Percentiles rank a stretch among this genome's conserved stretches.
Evolutionary conservation across 2,888 invertebrate species (phyloP).

Genomic region (Pteria penguin): DNA sequence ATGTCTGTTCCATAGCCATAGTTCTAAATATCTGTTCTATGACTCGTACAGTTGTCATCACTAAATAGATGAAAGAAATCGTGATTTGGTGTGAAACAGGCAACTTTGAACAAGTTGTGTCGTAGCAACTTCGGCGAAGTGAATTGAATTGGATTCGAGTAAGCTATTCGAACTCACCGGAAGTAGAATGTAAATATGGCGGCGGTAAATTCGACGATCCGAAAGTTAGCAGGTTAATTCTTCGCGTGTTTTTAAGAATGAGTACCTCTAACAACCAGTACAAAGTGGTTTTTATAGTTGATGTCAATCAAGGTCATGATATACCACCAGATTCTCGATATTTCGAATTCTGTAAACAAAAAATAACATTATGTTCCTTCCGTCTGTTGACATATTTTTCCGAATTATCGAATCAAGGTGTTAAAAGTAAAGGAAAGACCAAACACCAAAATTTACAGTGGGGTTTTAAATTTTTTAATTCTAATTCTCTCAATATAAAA

Average conservation of each 20-base stretch:
- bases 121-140: too few species aligned
- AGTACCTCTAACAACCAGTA: background rate
- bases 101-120: too few species aligned
- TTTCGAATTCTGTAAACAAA: too few species aligned
- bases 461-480: slow-evolving; percentile 70
- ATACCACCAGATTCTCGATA: too few species aligned
- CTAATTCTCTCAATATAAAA: slow-evolving; percentile 44
- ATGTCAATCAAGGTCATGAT: slow-evolving; percentile 44
- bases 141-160: too few species aligned
- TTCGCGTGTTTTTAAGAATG: background rate
- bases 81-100: too few species aligned
- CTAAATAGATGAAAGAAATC: too few species aligned
- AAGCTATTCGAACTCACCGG: slow-evolving; percentile 1
- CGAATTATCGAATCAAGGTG: background rate
- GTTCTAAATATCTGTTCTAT: too few species aligned
- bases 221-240: background rate
- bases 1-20: too few species aligned
- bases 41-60: too few species aligned
- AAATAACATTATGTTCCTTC: slow-evolving; percentile 59
- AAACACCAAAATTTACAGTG: slow-evolving; percentile 58
- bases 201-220: slow-evolving; percentile 10
- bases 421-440: slow-evolving; percentile 34
- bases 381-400: slow-evolving; percentile 54
- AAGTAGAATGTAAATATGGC: slow-evolving; percentile 9
- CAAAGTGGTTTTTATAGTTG: slow-evolving; percentile 67